Evolutionary conservation across 2,797 vertebrate genomes (phyloP), one percentile per base, ranked within the genome.

Genomic region (Myotis daubentonii): DNA sequence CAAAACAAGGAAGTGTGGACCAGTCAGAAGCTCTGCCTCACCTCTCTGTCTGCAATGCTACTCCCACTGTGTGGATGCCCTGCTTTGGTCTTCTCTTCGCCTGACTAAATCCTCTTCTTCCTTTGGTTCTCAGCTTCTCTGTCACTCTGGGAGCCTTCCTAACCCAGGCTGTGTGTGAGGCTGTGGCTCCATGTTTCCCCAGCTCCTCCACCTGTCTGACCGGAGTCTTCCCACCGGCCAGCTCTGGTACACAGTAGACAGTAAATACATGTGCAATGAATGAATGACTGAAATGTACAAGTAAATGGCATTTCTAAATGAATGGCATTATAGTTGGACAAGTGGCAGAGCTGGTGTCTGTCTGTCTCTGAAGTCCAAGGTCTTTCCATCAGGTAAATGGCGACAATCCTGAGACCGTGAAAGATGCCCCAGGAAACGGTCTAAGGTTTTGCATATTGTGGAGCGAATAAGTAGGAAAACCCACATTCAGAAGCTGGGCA

Each of bases 381-480:
- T 94, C 66, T 90, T 80, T 38, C 25, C 25, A 6, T 49, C 49
- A n/a, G 15, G n/a, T 47, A 49, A 33, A 65, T 72, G 7, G 28
- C 0, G 49, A 38, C 13, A 20, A 82, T 65, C 51, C 74, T 38
- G 38, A 86, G 33, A 49, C 25, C 16, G 2, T 49, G 62, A 87
- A 71, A 92, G 53, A 71, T 6, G 8, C 15, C 89, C 22, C 28
- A 3, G 15, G 41, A 72, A 66, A 84, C 1, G 33, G 7, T 51
- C 17, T n/a, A 88, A 87, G 38, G 76, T 76, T 91, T 85, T 72
- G 17, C 41, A 72, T 44, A 76, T 19, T 53, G 80, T 25, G 38
- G 49, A 68, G 60, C 1, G 17, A 79, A 38, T 47, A 19, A 70
- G 13, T 30, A 23, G 53, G 68, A 79, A 87, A 60, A 66, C 17